Percentiles rank a stretch among this genome's conserved stretches.
phyloP scores from a whole-genome alignment of 2,888 invertebrate genomes.

The Acleris emargana region DNA sequence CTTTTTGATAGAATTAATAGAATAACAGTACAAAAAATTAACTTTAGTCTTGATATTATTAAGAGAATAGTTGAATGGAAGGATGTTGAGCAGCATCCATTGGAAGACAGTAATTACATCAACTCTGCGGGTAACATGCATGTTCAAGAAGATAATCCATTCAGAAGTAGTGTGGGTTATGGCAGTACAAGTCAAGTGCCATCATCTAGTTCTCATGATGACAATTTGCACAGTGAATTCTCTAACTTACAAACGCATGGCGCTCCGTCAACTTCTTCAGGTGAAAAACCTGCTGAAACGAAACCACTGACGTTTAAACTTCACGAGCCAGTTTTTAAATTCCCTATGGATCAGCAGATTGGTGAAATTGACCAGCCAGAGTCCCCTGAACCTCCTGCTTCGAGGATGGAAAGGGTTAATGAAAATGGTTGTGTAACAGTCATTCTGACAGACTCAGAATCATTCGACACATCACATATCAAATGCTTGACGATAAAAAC shows the following conservation, averaged over 20 bases:
- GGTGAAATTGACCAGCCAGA: conserved; percentile 59
- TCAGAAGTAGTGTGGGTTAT: conserved; percentile 68
- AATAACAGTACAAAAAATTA: conserved; percentile 88
- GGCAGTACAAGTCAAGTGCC: conserved; percentile 53
- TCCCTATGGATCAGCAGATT: conserved; percentile 55
- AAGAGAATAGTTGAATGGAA: conserved; percentile 95
- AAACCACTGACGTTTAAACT: conserved; percentile 62
- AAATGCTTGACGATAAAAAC: conserved; percentile 94
- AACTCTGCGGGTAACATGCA: conserved; percentile 64
- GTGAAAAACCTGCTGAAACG: conserved; percentile 50
- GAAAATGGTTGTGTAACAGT: conserved; percentile 84
- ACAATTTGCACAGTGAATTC: conserved; percentile 72
- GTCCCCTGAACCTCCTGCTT: conserved; percentile 63
- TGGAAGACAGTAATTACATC: conserved; percentile 86
- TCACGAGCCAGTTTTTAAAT: conserved; percentile 72
- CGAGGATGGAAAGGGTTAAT: conserved; percentile 72
- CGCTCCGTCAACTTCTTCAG: conserved; percentile 66
- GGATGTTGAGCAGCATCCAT: conserved; percentile 90
- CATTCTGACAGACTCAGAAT: conserved; percentile 90
- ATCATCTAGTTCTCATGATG: conserved; percentile 61
- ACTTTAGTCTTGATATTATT: conserved; percentile 92
- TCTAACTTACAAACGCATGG: conserved; percentile 76
- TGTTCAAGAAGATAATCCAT: conserved; percentile 76
- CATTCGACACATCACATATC: conserved; percentile 92
- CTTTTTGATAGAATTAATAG: conserved; percentile 86